Percentiles rank a stretch among this genome's conserved stretches.
These are phyloP conservation scores for Brassicogethes aeneus DNA, from an alignment of 2,888 invertebrate genomes.

Conservation along the genomic window DNA sequence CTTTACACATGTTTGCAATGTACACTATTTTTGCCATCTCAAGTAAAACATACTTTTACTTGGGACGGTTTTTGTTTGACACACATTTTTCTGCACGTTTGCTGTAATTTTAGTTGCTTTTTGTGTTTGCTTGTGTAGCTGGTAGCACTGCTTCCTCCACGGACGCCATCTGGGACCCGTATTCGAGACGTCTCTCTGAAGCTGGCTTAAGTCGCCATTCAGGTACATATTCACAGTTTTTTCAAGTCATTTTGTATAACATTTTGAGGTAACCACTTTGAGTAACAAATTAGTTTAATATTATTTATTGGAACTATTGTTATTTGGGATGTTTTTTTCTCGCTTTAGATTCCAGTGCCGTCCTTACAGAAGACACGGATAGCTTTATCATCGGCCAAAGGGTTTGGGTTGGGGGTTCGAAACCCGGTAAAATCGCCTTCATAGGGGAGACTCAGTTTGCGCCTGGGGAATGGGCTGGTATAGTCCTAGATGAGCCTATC, in stretches of 20 bases:
- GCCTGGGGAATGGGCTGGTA: slow-evolving; percentile 96
- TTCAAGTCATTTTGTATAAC: too few relatives aligned
- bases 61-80: too few relatives aligned
- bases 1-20: too few relatives aligned
- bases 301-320: too few relatives aligned
- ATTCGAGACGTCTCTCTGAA: slow-evolving; percentile 64
- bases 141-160: slow-evolving; percentile 56
- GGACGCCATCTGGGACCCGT: slow-evolving; percentile 67
- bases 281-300: too few relatives aligned
- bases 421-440: slow-evolving; percentile 87
- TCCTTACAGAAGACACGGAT: slow-evolving; percentile 83
- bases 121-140: slow-evolving; percentile 38
- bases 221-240: slow-evolving; percentile 55
- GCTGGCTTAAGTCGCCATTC: slow-evolving; percentile 67
- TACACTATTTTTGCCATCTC: too few relatives aligned
- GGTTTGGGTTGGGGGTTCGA: slow-evolving; percentile 88
- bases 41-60: too few relatives aligned
- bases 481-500: slow-evolving; percentile 89
- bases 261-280: too few relatives aligned
- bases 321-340: too few relatives aligned
- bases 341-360: slow-evolving; percentile 66
- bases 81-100: slow-evolving; percentile 9
- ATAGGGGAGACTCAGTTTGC: slow-evolving; percentile 95
- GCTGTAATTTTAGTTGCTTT: slow-evolving; percentile 22
- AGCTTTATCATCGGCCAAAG: slow-evolving; percentile 93